phyloP scores from a whole-genome alignment of 2,797 vertebrate genomes.

The Coracias cyanogaster region DNA sequence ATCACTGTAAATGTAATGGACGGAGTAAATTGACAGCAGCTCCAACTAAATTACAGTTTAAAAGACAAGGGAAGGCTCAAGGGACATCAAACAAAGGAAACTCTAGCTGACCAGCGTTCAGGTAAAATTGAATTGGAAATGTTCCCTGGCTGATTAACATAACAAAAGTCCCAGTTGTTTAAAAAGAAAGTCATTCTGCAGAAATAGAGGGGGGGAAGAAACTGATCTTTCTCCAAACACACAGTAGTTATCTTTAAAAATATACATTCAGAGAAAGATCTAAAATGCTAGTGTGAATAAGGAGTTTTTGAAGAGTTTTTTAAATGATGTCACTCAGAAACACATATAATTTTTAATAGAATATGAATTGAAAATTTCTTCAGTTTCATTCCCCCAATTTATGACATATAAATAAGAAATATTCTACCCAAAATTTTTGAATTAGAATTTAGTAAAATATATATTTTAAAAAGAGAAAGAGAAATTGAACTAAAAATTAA shows the following conservation, averaged over 20 bases:
- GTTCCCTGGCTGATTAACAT: slow-evolving; percentile 96
- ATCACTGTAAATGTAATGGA: slow-evolving; percentile 85
- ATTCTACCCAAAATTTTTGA: background rate
- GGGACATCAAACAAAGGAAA: slow-evolving; percentile 92
- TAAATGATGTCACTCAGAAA: background rate
- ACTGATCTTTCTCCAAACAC: slow-evolving; percentile 88
- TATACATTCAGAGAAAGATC: slow-evolving; percentile 20
- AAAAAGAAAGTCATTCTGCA: slow-evolving; percentile 93
- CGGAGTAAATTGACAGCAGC: slow-evolving; percentile 88
- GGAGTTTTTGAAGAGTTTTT: background rate
- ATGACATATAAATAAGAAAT: background rate
- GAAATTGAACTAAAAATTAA: background rate
- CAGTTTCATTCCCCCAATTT: background rate
- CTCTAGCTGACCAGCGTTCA: slow-evolving; percentile 96
- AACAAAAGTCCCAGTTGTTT: slow-evolving; percentile 94
- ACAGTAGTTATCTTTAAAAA: slow-evolving; percentile 60
- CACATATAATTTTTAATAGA: background rate
- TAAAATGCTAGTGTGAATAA: slow-evolving; percentile 31
- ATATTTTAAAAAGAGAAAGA: background rate
- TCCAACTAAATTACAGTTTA: slow-evolving; percentile 94
- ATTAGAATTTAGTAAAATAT: background rate
- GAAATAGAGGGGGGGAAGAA: slow-evolving; percentile 83
- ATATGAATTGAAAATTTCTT: background rate
- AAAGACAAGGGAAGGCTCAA: slow-evolving; percentile 92
- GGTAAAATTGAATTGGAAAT: slow-evolving; percentile 99